Conservation (phyloP, 2,888 invertebrate species). For the Andrena dorsata region DNA sequence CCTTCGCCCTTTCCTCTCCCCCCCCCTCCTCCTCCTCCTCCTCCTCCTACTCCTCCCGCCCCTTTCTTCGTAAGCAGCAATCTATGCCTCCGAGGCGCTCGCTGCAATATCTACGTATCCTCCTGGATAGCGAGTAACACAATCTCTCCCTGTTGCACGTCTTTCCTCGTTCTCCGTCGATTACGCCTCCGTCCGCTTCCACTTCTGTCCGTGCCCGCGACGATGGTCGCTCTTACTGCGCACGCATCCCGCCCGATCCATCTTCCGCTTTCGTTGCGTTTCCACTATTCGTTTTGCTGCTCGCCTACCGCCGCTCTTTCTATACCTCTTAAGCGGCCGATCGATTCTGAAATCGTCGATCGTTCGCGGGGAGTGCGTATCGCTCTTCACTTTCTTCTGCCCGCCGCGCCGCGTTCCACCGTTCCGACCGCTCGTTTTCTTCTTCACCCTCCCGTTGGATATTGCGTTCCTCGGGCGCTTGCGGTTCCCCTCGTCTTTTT, state of each 20-base stretch:
- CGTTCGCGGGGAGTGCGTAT: background rate
- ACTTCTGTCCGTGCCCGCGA: conserved; percentile 27
- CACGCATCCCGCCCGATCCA: conserved; percentile 37
- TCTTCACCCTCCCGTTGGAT: conserved; percentile 14
- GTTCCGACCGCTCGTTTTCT: conserved; percentile 8
- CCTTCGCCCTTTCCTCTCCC: background rate
- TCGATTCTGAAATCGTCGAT: conserved; percentile 20
- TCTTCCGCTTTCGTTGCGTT: conserved; percentile 11
- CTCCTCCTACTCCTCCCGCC: conserved; percentile 43
- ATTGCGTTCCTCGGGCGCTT: conserved; percentile 32
- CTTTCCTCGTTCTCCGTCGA: conserved; percentile 40
- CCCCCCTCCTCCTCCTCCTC: conserved; percentile 6
- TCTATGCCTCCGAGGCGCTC: conserved; percentile 58
- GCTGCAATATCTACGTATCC: conserved; percentile 60
- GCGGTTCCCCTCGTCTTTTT: conserved; percentile 36
- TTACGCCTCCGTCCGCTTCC: conserved; percentile 26
- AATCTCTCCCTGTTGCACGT: conserved; percentile 30
- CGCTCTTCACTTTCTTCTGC: background rate
- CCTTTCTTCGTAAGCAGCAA: conserved; percentile 52
- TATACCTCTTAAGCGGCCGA: background rate
- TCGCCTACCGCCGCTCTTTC: background rate
- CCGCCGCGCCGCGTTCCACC: background rate
- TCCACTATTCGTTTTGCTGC: conserved; percentile 1
- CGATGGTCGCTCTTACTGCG: conserved; percentile 24
- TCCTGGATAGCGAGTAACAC: conserved; percentile 50